A percentile compares a stretch with the other conserved stretches of the same genome.
Evolutionary conservation across 64 coral and sea anemone genomes (phyloP).

Genomic region (Montipora capricornis): DNA sequence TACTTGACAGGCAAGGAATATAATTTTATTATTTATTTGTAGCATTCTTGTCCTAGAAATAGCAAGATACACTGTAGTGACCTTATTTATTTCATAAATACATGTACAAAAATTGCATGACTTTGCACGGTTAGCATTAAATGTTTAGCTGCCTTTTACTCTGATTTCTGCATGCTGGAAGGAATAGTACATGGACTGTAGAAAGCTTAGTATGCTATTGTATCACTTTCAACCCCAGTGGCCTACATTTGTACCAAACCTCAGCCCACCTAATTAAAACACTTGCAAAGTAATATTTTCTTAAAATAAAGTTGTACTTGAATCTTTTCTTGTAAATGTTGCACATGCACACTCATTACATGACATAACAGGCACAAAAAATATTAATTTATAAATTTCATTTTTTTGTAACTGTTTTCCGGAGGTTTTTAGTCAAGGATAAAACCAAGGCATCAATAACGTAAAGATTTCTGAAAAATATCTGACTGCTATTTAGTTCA

Average conservation of each 20-base stretch:
- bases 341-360: constrained; percentile 3
- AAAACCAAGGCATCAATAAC: not conserved
- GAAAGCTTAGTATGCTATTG: constrained; percentile 10
- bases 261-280: not conserved
- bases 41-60: not conserved
- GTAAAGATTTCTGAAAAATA: not conserved
- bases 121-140: not conserved
- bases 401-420: too few species aligned
- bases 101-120: constrained; percentile 7
- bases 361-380: not conserved
- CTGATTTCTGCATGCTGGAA: not conserved
- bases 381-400: not conserved
- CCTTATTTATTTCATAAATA: not conserved
- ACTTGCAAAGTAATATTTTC: not conserved
- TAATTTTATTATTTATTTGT: constrained; percentile 9
- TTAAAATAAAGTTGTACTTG: not conserved
- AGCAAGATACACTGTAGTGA: not conserved
- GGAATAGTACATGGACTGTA: constrained; percentile 3
- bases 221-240: not conserved
- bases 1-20: not conserved
- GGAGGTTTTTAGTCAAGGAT: not conserved
- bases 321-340: not conserved
- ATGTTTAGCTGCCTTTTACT: not conserved
- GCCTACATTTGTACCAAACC: not conserved
- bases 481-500: not conserved